Percentiles rank a stretch among this genome's conserved stretches.
Evolutionary conservation across 2,888 invertebrate species (phyloP).

Genomic region (Apamea crenata): DNA sequence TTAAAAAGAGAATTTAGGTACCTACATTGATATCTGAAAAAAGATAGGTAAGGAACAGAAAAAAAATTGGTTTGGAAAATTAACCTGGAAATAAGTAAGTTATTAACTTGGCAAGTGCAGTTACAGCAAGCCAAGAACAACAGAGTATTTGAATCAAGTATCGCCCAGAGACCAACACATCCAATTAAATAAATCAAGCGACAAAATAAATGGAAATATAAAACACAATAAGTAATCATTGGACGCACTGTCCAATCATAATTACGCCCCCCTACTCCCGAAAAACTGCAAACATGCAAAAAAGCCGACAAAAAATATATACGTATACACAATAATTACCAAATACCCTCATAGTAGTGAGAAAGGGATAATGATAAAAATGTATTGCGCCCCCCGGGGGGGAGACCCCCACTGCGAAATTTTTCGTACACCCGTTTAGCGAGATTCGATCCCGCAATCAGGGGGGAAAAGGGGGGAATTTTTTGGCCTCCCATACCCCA

Average conservation of each 20-base stretch:
- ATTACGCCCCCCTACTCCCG: slow-evolving; percentile 56
- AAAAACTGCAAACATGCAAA: slow-evolving; percentile 67
- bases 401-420: slow-evolving; percentile 78
- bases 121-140: neutral
- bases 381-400: slow-evolving; percentile 83
- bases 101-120: neutral
- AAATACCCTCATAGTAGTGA: slow-evolving; percentile 86
- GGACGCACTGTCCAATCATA: slow-evolving; percentile 64
- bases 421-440: slow-evolving; percentile 87
- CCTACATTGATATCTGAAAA: neutral
- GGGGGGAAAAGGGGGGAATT: slow-evolving; percentile 82
- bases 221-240: slow-evolving; percentile 61
- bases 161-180: slow-evolving; percentile 12
- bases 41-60: neutral
- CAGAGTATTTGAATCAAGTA: neutral
- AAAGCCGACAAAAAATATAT: slow-evolving; percentile 67
- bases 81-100: neutral
- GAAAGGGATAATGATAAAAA: slow-evolving; percentile 88
- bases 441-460: slow-evolving; percentile 90
- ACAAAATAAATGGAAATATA: slow-evolving; percentile 45
- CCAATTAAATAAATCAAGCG: slow-evolving; percentile 53
- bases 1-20: neutral
- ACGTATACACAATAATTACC: slow-evolving; percentile 86
- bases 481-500: slow-evolving; percentile 79
- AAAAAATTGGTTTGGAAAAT: neutral